A percentile compares a stretch with the other conserved stretches of the same genome.
Evolutionary conservation across 1,140 invertebrate species (phyloP).

Genomic region (Ceratitis capitata): DNA sequence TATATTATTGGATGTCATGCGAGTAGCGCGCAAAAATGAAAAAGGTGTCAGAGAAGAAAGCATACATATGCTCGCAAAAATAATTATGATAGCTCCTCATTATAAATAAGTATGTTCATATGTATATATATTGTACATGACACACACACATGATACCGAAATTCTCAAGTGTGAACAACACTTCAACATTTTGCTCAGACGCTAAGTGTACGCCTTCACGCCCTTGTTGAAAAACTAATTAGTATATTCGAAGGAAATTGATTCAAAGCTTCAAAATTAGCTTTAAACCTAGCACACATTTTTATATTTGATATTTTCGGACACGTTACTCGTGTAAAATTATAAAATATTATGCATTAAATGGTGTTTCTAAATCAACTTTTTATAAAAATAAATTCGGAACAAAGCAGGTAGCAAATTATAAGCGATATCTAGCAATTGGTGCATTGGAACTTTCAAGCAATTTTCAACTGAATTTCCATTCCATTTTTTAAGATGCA

Average conservation of each 20-base stretch:
- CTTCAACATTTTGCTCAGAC: not conserved
- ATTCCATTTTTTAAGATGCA: no score
- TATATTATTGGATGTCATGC: not conserved
- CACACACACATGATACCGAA: not conserved
- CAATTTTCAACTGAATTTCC: no score
- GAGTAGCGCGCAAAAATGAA: not conserved
- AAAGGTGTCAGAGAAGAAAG: no score
- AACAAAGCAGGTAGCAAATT: no score
- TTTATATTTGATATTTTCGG: not conserved
- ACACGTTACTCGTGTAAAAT: not conserved
- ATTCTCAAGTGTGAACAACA: not conserved
- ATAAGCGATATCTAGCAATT: no score
- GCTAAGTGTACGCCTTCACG: not conserved
- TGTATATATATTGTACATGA: not conserved
- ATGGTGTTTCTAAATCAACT: no score
- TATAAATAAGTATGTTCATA: not conserved
- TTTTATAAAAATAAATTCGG: no score
- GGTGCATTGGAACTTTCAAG: no score
- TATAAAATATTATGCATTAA: no score
- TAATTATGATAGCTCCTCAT: not conserved
- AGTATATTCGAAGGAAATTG: not conserved
- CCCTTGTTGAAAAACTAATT: not conserved
- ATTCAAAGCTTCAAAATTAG: not conserved
- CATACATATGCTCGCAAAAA: not conserved
- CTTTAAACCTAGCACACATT: not conserved